Evolutionary conservation across 1,140 invertebrate species (phyloP), one percentile per base, ranked within the genome.

Genomic region (Venustaconcha ellipsiformis): DNA sequence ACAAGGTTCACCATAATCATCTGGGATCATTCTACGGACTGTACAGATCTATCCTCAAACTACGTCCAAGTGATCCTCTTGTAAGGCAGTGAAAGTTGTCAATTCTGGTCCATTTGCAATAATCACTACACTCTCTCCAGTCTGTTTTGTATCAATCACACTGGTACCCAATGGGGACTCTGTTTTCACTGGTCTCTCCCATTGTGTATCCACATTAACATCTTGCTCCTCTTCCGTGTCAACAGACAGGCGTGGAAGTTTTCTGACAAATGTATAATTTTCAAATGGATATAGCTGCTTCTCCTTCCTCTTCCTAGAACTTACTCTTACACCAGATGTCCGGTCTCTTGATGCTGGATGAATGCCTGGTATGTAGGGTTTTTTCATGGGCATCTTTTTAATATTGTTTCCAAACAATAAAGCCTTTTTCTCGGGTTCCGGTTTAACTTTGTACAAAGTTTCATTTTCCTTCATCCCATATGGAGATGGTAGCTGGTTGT

Each of bases 201-300:
- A 48, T 8, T 48, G 37, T 48, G 37, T 48, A 48, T 48, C 37
- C 37, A 48, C 37, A 48, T 48, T 48, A 6, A 48, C 37, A 48
- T 48, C 37, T 48, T 48, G 37, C 37, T 48, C 37, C 37, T 48
- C 37, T 48, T 48, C 37, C 6, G 8, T 48, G 11, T 48, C 37
- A 48, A 48, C 11, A 48, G 37, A 48, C 8, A 76, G 30, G n/a
- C 78, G 63, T 23, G 64, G 57, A 58, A 56, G 48, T 73, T 80
- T 67, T 56, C 68, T 67, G 12, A 72, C 57, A 70, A 79, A 85
- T n/a, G 80, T 78, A 69, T 88, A 88, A 57, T 88, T 85, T 76
- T 88, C 87, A 70, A 88, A 84, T 15, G 84, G 81, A 78, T 85
- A 87, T n/a, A 87, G 77, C 63, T 88, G 86, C 81, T 87, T 88